Evolutionary conservation across 2,113 vertebrate genomes (phyloP).

Genomic region (Lepus europaeus): DNA sequence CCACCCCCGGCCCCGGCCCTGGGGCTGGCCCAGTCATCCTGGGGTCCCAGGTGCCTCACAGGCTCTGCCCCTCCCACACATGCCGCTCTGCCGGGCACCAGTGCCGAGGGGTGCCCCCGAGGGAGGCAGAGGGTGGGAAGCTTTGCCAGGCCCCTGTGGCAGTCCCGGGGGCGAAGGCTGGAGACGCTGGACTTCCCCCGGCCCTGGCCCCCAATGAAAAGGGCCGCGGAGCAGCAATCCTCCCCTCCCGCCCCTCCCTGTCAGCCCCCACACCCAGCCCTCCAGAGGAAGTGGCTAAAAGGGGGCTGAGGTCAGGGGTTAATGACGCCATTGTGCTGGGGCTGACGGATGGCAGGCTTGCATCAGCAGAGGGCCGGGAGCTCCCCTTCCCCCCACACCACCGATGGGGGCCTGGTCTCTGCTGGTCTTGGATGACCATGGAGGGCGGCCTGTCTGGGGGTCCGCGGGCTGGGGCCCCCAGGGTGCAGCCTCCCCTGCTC

Average conservation of each 20-base stretch:
- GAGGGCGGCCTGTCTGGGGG: not conserved
- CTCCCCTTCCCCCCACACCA: not conserved
- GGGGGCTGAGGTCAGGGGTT: slow-evolving; percentile 86
- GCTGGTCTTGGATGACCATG: slow-evolving; percentile 43
- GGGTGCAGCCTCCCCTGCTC: not conserved
- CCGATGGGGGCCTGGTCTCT: not conserved
- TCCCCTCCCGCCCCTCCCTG: not conserved
- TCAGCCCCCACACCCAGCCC: slow-evolving; percentile 40
- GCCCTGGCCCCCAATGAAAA: slow-evolving; percentile 54
- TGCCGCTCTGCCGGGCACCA: not conserved
- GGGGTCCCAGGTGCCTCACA: not conserved
- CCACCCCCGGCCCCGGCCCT: too few relatives aligned
- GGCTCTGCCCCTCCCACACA: not conserved
- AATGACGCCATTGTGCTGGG: slow-evolving; percentile 85
- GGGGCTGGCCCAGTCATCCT: not conserved
- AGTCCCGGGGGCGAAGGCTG: not conserved
- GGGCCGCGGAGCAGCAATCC: slow-evolving; percentile 9
- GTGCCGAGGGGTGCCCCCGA: not conserved
- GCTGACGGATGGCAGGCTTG: slow-evolving; percentile 81
- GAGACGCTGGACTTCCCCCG: not conserved
- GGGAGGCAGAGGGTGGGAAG: not conserved
- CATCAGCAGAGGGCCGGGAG: slow-evolving; percentile 35
- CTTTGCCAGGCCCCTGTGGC: not conserved
- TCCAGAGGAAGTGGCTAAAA: slow-evolving; percentile 85
- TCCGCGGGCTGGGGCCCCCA: not conserved